These are phyloP conservation scores for Tholera decimalis DNA, from an alignment of 2,888 invertebrate genomes.

Conservation along the genomic window DNA sequence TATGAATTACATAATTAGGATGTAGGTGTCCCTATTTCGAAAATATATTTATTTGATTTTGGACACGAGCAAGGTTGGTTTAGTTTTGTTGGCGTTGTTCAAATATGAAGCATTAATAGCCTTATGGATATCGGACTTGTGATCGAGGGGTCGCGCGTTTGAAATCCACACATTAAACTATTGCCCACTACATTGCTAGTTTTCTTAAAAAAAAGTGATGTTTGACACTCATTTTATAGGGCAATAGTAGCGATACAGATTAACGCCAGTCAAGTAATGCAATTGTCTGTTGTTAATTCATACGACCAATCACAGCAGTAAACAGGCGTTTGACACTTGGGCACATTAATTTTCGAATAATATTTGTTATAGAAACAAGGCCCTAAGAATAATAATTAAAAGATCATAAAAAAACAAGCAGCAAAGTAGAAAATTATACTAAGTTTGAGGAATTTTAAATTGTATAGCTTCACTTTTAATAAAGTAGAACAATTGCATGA, in stretches of 20 bases:
- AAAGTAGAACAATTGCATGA: slow-evolving; percentile 53
- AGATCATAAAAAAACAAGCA: slow-evolving; percentile 2
- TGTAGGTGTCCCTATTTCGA: not conserved
- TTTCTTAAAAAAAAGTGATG: too few species aligned
- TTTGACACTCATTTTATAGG: not conserved
- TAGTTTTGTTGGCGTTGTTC: not conserved
- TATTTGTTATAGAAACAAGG: not conserved
- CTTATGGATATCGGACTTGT: too few species aligned
- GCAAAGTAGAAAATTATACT: slow-evolving; percentile 13
- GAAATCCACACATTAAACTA: too few species aligned
- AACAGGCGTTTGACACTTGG: too few species aligned
- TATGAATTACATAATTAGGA: too few species aligned
- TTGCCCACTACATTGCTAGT: too few species aligned
- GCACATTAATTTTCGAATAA: not conserved
- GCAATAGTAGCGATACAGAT: not conserved
- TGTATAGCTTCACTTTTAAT: slow-evolving; percentile 18
- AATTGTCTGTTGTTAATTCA: not conserved
- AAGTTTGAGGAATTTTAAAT: slow-evolving; percentile 1
- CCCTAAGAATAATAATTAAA: not conserved
- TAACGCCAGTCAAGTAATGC: not conserved
- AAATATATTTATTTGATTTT: not conserved
- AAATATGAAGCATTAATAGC: too few species aligned
- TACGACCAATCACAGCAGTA: not conserved
- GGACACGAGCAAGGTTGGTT: not conserved
- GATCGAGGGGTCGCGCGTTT: too few species aligned